Evolutionary conservation across 2,113 vertebrate species (phyloP), one percentile per base, ranked within the genome.

Genomic region (Barbus barbus): DNA sequence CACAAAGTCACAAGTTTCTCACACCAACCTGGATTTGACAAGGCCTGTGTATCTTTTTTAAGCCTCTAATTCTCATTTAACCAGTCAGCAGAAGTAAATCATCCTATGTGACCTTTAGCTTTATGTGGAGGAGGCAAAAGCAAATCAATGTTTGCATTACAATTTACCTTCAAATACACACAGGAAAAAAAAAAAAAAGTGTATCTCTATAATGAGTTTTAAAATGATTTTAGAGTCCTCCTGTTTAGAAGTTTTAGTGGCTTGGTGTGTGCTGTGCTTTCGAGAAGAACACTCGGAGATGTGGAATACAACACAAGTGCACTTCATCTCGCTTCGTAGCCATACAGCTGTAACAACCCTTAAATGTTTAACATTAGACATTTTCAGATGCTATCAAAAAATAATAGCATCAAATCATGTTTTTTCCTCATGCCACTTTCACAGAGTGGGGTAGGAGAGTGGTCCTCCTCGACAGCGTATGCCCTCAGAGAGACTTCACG

Each of bases 1-100:
- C 82, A 89, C 82, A 91, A 91, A 89, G 91, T 91, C 88, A 90
- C 86, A 88, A 61, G 84, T 88, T 90, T 88, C 89, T 91, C 87
- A 90, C 61, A 82, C 18, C 87, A 91, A 92, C 90, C 91, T 91
- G 91, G 89, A 91, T 92, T 86, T 86, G 85, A 81, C 80, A 79
- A 84, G 87, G 86, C 2, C 38, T 41, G 38, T 9, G 38, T 9
- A 9, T 41, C 85, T 75, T 80, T 63, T 76, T 31, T 58, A 67
- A 38, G 2, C 56, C 22, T 51, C 28, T 48, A 12, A 56, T 84
- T 65, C 80, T 65, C 6, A 83, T 53, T 83, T 65, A 28, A 26
- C 61, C n/a, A 53, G n/a, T 77, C 56, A 77, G 38, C 63, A 79
- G 88, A 89, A 92, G 90, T 89, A 86, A 78, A 81, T 20, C 60